Percentiles rank a stretch among this genome's conserved stretches.
phyloP scores from a whole-genome alignment of 2,888 invertebrate genomes.

The Coleophora deauratella region DNA sequence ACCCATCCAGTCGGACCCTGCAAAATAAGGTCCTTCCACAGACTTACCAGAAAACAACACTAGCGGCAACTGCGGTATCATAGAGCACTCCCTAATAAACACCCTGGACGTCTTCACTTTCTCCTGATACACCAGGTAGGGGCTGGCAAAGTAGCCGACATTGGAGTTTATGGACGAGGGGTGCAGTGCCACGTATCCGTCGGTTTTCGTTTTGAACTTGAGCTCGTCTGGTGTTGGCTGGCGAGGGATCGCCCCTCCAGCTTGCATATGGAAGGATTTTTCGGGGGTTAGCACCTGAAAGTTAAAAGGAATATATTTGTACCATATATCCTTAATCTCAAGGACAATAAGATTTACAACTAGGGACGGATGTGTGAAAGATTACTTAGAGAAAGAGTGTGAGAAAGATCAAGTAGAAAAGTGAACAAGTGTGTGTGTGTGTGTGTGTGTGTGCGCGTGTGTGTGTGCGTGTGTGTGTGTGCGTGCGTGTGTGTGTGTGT shows the following conservation, averaged over 20 bases:
- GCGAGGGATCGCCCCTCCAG: conserved; percentile 82
- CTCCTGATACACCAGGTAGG: conserved; percentile 87
- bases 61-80: conserved; percentile 84
- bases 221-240: conserved; percentile 81
- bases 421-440: too few species aligned
- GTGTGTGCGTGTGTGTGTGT: too few species aligned
- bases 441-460: too few species aligned
- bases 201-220: conserved; percentile 82
- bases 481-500: too few species aligned
- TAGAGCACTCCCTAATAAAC: conserved; percentile 85
- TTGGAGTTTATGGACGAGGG: conserved; percentile 84
- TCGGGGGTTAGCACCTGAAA: conserved; percentile 80
- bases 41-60: conserved; percentile 76
- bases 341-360: not conserved
- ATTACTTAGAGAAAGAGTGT: too few species aligned
- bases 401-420: too few species aligned
- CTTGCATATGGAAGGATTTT: conserved; percentile 82
- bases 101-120: conserved; percentile 87
- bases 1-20: too few species aligned
- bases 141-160: conserved; percentile 79
- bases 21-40: too few species aligned
- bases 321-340: not conserved
- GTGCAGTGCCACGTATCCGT: conserved; percentile 83
- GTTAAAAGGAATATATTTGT: not conserved
- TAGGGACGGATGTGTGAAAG: not conserved